Percentiles rank a stretch among this genome's conserved stretches.
These are phyloP conservation scores for Plebejus melissa DNA, from an alignment of 2,888 invertebrate genomes.

Conservation along the genomic window DNA sequence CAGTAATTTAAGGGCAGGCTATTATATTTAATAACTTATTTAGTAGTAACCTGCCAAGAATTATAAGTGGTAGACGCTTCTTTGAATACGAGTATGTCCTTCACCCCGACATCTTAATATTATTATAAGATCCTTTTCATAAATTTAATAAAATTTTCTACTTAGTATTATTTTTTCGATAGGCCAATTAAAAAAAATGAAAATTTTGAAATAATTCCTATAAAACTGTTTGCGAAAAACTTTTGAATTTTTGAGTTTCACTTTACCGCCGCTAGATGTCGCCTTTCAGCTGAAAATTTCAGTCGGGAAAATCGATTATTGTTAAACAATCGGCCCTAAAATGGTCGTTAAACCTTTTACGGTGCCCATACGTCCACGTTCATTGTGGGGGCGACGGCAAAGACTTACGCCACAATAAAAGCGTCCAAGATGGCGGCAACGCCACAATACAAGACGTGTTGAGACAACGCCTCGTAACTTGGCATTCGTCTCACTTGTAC, in stretches of 20 bases:
- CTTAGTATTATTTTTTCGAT: no score
- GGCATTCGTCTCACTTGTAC: slow-evolving; percentile 76
- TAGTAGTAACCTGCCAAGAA: neutral
- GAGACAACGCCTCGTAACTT: slow-evolving; percentile 72
- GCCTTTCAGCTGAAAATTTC: neutral
- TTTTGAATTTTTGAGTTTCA: neutral
- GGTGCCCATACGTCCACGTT: slow-evolving; percentile 53
- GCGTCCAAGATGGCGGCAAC: slow-evolving; percentile 56
- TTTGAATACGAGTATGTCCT: neutral
- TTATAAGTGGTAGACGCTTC: neutral
- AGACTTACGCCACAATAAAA: slow-evolving; percentile 58
- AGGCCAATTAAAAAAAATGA: no score
- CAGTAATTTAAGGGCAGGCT: neutral
- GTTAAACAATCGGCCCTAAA: slow-evolving; percentile 47
- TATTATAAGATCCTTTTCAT: neutral
- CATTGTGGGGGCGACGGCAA: slow-evolving; percentile 48
- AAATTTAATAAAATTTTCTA: no score
- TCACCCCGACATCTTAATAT: neutral
- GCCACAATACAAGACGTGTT: slow-evolving; percentile 33
- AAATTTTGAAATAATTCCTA: no score
- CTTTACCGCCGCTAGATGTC: neutral
- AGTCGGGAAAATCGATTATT: slow-evolving; percentile 12
- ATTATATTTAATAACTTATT: slow-evolving; percentile 23
- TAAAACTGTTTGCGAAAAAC: no score
- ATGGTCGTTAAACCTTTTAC: slow-evolving; percentile 54